phyloP scores from a whole-genome alignment of 2,888 invertebrate genomes.

The Odontomyia ornata region DNA sequence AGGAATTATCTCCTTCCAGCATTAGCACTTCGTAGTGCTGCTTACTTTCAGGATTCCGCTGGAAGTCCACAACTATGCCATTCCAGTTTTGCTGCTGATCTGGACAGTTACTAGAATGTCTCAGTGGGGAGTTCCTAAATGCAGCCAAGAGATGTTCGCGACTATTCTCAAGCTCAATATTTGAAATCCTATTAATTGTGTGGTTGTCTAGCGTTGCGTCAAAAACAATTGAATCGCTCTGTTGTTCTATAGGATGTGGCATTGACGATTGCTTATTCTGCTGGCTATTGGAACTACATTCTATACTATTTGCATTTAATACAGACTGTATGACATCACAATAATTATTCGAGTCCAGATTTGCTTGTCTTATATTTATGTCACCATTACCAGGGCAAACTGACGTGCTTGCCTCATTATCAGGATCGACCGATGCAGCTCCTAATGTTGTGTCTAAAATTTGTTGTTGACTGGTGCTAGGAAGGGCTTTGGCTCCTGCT shows the following conservation, averaged over 20 bases:
- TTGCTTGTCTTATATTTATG: constrained; percentile 15
- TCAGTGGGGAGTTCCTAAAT: neutral
- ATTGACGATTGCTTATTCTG: constrained; percentile 3
- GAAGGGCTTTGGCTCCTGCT: constrained; percentile 9
- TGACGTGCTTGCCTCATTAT: neutral
- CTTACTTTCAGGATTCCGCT: neutral
- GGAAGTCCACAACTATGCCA: neutral
- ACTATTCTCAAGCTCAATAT: neutral
- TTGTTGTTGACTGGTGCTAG: neutral
- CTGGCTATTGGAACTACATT: constrained; percentile 36
- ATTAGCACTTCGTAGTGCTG: constrained; percentile 22
- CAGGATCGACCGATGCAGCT: neutral
- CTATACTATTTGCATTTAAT: constrained; percentile 34
- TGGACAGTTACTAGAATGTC: neutral
- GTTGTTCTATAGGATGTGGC: neutral
- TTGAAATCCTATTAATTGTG: neutral
- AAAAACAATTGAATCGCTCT: neutral
- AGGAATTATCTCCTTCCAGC: constrained; percentile 26
- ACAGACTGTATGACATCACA: constrained; percentile 45
- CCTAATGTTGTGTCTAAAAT: neutral
- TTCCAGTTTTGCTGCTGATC: constrained; percentile 18
- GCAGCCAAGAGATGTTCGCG: neutral
- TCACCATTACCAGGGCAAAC: neutral
- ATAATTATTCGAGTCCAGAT: constrained; percentile 28
- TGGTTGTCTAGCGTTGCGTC: neutral